phyloP scores from a whole-genome alignment of 2,888 invertebrate species.

The Meloe dianella region DNA sequence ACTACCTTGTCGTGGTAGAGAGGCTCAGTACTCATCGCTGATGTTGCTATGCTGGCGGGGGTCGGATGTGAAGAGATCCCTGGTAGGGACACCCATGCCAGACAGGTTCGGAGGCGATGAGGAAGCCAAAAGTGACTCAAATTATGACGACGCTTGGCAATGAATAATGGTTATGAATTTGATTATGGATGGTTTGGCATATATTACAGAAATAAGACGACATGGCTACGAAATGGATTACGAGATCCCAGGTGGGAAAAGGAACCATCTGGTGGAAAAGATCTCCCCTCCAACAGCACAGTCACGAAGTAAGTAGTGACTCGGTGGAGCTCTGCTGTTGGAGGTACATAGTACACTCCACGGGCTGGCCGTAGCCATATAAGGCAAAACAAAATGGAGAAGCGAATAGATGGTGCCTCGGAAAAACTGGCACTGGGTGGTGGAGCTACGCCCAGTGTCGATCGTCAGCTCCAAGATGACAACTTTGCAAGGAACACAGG shows the following conservation, averaged over 20 bases:
- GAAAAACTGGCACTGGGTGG: not conserved
- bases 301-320: not conserved
- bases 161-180: not conserved
- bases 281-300: constrained; percentile 1
- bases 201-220: not conserved
- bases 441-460: not conserved
- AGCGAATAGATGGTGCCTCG: not conserved
- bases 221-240: not conserved
- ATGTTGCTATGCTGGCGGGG: no score
- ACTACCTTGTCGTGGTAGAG: no score
- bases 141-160: not conserved
- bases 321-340: constrained; percentile 6
- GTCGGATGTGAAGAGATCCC: no score
- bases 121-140: not conserved
- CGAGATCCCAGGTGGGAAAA: not conserved
- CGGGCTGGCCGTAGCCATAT: not conserved
- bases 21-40: no score
- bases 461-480: not conserved
- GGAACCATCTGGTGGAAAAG: not conserved
- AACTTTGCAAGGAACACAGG: not conserved
- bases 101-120: no score
- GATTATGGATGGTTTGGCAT: not conserved
- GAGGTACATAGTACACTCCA: not conserved
- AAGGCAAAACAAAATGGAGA: not conserved
- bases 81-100: no score